Base-by-base conservation (phyloP, 2,888 invertebrate genomes). In the Epirrhoe alternata region DNA sequence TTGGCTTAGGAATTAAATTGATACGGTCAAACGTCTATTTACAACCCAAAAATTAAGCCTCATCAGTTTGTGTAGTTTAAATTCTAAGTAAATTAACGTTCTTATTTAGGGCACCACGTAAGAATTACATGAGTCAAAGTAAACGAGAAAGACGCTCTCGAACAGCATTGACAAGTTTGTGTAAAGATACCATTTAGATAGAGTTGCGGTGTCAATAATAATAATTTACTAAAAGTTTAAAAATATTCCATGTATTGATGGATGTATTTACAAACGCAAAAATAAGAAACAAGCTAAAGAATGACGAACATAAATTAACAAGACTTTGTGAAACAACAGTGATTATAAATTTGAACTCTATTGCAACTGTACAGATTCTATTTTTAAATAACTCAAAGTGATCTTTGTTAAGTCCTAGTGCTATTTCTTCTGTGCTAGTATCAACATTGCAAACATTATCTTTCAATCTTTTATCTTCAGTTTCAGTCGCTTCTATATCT, bases 401-500 rank as follows among this genome's bases (percentile, higher is more conserved):
- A 51, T 33, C 35, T 63, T 59, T 54, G 50, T 45, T 55, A 51
- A 59, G 54, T 58, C 24, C 17, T n/a, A 16, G 17, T 63, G 38
- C 45, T 38, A 49, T 33, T 42, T 61, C 47, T 57, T 57, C 61
- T 49, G 47, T 12, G n/a, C n/a, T n/a, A 62, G 50, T 30, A 63
- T 67, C 63, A 67, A 61, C 60, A 67, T 67, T 60, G 52, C 63
- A 8, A 49, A 61, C 49, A 63, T 67, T 60, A 67, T 67, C 63
- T 64, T 35, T 35, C 6, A 47, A 53, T 47, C 30, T 17, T 8
- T 31, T 45, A 12, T 51, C 42, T 65, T 66, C 55, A 42, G 16
- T 16, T 10, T 33, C 33, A 17, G 12, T 35, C 17, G 6, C 52
- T 8, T 54, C 57, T 69, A 63, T 71, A 0, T 0, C 0, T 14